Evolutionary conservation across 2,797 vertebrate genomes (phyloP), one percentile per base, ranked within the genome.

Genomic region (Sebastes melanostomus): DNA sequence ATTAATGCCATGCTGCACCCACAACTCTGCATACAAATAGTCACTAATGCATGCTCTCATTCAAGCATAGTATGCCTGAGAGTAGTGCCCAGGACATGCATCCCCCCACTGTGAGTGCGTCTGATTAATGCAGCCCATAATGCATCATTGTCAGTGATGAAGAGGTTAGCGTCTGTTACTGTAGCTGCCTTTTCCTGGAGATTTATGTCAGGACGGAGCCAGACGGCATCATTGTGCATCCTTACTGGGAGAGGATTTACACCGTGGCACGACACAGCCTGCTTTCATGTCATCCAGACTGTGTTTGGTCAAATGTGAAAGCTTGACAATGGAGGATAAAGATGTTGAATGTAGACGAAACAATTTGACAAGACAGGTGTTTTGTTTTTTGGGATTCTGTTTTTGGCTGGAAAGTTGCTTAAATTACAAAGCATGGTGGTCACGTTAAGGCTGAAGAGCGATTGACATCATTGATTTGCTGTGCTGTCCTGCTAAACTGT

Each of bases 141-240:
- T 90, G 76, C 78, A 56, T 76, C 61, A 50, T 9, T 82, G 88
- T 81, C 89, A 86, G 81, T 90, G 91, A 86, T 91, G 81, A 60
- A 91, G 78, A 81, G 81, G 66, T 81, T 55, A 60, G 77, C 27
- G 62, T 78, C 46, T 66, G 66, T 60, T 55, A 58, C 72, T 76
- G 68, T 72, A 42, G 77, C 77, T 74, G 70, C 72, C 59, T 70
- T 3, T 4, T 8, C 56, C 83, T 24, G 60, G 68, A 78, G 54
- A 72, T 90, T 80, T 77, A 2, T 81, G 46, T 73, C 72, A 50
- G 54, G 30, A 18, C 5, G 50, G 27, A 4, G 30, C 62, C 12
- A 62, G 81, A 77, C 16, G 16, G 7, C 3, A 18, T 75, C 74
- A 25, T 59, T 73, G 55, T 54, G 20, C 29, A 1, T 78, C 55